These are phyloP conservation scores for Caenorhabditis elegans DNA, from an alignment of 1,140 invertebrate species.

Conservation along the genomic window WBcel235 BX284602.5:7680501-7681000, in stretches of 20 bases:
- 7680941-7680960: neutral
- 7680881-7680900: neutral
- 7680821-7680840: neutral
- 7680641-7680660: too few relatives aligned
- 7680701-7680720: too few relatives aligned
- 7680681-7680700: too few relatives aligned
- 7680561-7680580: neutral
- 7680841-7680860: neutral
- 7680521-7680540: neutral
- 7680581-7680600: neutral
- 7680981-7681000: neutral
- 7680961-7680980: neutral
- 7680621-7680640: too few relatives aligned
- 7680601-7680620: too few relatives aligned
- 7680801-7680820: too few relatives aligned
- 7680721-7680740: too few relatives aligned
- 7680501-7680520: neutral
- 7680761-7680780: too few relatives aligned
- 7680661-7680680: too few relatives aligned
- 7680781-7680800: too few relatives aligned
- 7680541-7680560: neutral
- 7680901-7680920: neutral
- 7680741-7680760: too few relatives aligned
- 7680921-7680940: slow-evolving; percentile 23
- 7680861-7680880: slow-evolving; percentile 20